Evolutionary conservation across 2,888 invertebrate genomes (phyloP).

Genomic region (Hipparchia semele): DNA sequence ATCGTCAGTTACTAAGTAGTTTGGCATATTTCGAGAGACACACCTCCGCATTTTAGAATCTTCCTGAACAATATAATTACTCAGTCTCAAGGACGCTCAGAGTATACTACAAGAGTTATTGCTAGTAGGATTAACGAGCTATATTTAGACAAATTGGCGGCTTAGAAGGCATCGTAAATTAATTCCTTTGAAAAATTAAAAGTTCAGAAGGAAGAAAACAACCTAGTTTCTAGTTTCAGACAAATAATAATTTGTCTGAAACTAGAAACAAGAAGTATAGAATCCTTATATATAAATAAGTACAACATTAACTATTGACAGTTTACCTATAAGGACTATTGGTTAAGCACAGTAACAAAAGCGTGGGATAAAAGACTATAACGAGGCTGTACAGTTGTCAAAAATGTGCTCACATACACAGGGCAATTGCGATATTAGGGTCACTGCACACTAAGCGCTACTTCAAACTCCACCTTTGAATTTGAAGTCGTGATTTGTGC

Average conservation of each 20-base stretch:
- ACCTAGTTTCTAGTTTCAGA: too few relatives aligned
- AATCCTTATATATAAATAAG: not conserved
- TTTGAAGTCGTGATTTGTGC: too few relatives aligned
- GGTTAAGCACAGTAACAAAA: conserved; percentile 15
- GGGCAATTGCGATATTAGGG: conserved; percentile 6
- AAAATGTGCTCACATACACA: conserved; percentile 21
- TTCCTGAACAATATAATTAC: too few relatives aligned
- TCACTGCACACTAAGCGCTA: not conserved
- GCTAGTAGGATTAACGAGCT: too few relatives aligned
- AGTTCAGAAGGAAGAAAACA: not conserved
- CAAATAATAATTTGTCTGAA: too few relatives aligned
- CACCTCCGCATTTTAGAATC: too few relatives aligned
- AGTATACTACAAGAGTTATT: too few relatives aligned
- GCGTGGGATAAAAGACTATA: conserved; percentile 16
- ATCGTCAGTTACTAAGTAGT: too few relatives aligned
- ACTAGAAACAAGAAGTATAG: not conserved
- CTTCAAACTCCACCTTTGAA: not conserved
- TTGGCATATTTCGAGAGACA: too few relatives aligned
- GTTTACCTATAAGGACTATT: not conserved
- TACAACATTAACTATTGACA: not conserved
- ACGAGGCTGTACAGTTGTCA: conserved; percentile 22
- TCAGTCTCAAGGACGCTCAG: too few relatives aligned
- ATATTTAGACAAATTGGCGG: too few relatives aligned
- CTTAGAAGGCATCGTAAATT: too few relatives aligned
- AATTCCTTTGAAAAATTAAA: not conserved